These are phyloP conservation scores for Bombus huntii DNA, from an alignment of 1,140 invertebrate species.

Conservation along the genomic window DNA sequence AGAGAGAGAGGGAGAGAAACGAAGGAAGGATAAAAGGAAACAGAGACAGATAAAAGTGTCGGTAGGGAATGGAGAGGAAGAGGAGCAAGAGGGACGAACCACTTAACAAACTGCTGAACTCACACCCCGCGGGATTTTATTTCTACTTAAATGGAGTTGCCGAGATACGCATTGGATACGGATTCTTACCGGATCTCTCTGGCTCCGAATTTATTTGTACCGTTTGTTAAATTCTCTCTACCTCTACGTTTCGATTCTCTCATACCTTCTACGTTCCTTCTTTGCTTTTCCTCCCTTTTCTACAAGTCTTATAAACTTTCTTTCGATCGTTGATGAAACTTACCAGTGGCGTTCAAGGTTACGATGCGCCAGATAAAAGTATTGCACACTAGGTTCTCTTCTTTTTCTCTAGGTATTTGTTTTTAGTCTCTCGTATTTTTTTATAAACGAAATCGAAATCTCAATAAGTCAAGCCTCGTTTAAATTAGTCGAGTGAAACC, in stretches of 20 bases:
- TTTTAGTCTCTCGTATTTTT: not conserved
- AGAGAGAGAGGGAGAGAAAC: not conserved
- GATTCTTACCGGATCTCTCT: constrained; percentile 61
- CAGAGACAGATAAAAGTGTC: constrained; percentile 45
- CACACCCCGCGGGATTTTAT: constrained; percentile 79
- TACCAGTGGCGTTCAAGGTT: not conserved
- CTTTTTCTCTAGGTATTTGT: too few relatives aligned
- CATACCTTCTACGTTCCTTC: not conserved
- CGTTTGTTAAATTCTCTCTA: constrained; percentile 50
- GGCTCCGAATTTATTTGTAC: constrained; percentile 59
- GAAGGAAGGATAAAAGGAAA: constrained; percentile 41
- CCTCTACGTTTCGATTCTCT: not conserved
- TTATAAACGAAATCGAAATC: not conserved
- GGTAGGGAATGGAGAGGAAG: constrained; percentile 35
- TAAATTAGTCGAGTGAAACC: too few relatives aligned
- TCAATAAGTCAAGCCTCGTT: too few relatives aligned
- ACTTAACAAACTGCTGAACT: constrained; percentile 81
- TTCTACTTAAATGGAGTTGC: constrained; percentile 79
- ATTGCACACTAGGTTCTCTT: not conserved
- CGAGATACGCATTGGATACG: constrained; percentile 75
- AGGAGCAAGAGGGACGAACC: constrained; percentile 62
- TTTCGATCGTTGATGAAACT: not conserved
- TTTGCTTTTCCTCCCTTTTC: not conserved
- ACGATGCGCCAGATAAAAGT: not conserved
- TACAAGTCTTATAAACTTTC: not conserved